Conservation (phyloP, 2,797 vertebrate genomes). For the Agapornis canus region DNA sequence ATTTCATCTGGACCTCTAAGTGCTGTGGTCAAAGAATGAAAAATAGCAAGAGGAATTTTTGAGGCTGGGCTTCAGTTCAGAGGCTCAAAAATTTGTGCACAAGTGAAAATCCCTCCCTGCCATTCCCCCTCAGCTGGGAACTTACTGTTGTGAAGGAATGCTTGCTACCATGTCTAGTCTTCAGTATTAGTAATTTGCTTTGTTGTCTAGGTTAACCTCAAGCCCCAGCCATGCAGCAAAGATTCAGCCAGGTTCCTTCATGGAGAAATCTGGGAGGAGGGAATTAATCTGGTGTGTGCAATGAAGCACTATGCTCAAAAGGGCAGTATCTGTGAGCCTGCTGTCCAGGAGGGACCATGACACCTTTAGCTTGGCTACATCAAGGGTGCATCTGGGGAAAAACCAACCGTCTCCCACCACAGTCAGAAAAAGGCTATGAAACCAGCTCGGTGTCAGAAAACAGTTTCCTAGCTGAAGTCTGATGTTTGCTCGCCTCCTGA, state of each 20-base stretch:
- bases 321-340: neutral
- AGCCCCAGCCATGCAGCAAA: neutral
- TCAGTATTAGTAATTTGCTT: conserved; percentile 15
- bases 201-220: neutral
- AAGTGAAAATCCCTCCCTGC: neutral
- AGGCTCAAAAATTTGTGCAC: neutral
- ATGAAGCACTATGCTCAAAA: rapidly evolving
- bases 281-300: neutral
- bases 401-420: rapidly evolving
- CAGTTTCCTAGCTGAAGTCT: neutral
- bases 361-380: neutral
- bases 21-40: neutral
- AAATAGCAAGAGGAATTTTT: neutral
- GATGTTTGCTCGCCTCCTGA: neutral
- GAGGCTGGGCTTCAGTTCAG: neutral
- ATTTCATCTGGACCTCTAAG: neutral
- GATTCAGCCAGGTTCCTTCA: neutral
- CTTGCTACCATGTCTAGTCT: neutral
- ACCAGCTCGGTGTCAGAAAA: rapidly evolving
- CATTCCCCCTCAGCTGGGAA: neutral
- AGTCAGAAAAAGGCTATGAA: neutral
- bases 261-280: neutral
- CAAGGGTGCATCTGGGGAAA: neutral
- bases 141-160: neutral
- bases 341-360: neutral